phyloP scores from a whole-genome alignment of 2,797 vertebrate species.

The Psittacula derbiana region DNA sequence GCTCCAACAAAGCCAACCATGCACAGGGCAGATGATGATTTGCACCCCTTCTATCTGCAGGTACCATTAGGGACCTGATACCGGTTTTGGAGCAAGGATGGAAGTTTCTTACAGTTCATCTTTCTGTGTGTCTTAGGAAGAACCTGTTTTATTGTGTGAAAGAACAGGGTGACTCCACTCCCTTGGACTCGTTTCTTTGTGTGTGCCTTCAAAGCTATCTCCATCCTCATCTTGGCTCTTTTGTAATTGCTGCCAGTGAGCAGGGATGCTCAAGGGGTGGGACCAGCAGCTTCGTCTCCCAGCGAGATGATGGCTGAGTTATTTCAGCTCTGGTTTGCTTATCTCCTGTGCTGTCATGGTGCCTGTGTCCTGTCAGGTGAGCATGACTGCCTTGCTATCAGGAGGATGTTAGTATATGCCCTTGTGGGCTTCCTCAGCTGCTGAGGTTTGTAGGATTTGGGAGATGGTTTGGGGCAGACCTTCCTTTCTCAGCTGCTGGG shows the following conservation, averaged over 20 bases:
- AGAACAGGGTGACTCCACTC: background rate
- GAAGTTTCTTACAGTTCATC: background rate
- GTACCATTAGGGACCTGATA: background rate
- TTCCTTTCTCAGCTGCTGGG: background rate
- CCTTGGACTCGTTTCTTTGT: accelerated
- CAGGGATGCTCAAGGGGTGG: accelerated
- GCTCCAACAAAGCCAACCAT: background rate
- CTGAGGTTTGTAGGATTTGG: background rate
- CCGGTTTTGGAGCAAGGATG: background rate
- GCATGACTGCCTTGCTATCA: accelerated
- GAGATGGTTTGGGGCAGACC: background rate
- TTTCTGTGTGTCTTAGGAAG: background rate
- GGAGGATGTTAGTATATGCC: background rate
- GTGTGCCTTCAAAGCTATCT: background rate
- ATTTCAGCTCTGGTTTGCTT: background rate
- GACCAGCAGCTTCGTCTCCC: background rate
- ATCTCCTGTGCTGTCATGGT: background rate
- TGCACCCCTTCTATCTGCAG: background rate
- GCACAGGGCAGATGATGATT: background rate
- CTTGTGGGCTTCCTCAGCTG: accelerated
- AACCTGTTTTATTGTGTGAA: background rate
- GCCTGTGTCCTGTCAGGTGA: background rate
- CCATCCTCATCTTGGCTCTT: background rate
- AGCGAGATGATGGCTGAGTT: background rate
- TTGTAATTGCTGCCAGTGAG: background rate